Evolutionary conservation across 2,888 invertebrate genomes (phyloP), one percentile per base, ranked within the genome.

Genomic region (Drosophila suboccidentalis): DNA sequence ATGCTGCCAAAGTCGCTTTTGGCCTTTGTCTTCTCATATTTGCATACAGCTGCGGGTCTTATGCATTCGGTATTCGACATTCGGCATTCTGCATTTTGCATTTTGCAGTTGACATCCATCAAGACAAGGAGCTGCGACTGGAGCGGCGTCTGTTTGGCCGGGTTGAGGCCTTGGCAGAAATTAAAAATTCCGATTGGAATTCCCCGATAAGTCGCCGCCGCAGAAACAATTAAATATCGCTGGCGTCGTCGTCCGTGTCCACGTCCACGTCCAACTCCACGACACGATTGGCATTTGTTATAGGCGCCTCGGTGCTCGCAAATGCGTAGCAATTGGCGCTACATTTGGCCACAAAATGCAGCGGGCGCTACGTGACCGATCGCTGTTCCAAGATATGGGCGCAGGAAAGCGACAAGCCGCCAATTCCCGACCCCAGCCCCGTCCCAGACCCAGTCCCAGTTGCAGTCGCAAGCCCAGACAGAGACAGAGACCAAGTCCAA

Each of bases 191-290:
- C 81, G 91, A 91, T 91, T 82, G 89, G 87, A 86, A 89, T 90
- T 90, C 90, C 82, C 90, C 85, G 85, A 86, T 90, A 87, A 90
- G 88, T 85, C 71, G 83, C 78, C 77, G 79, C 62, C 85, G 85
- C 85, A 82, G 82, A 87, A 92, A 91, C 92, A 91, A 91, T 91
- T 91, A 92, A 91, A 90, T 91, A 92, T 91, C 91, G 91, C 78
- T 90, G 86, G 90, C 90, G 82, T 82, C 68, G 68, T 39, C 44
- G 61, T 36, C 72, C 50, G 5, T 9, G 61, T 41, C 67, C 62
- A 72, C 71, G 65, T 71, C 83, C 54, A 9, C 17, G 62, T 41
- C 67, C 62, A 72, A 71, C 61, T 69, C 83, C 90, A 87, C 90
- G 89, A 90, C 84, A 85, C 84, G 90, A 84, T 90, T 90, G 89